phyloP scores from a whole-genome alignment of 2,888 invertebrate species.

The Lasioglossum malachurum region DNA sequence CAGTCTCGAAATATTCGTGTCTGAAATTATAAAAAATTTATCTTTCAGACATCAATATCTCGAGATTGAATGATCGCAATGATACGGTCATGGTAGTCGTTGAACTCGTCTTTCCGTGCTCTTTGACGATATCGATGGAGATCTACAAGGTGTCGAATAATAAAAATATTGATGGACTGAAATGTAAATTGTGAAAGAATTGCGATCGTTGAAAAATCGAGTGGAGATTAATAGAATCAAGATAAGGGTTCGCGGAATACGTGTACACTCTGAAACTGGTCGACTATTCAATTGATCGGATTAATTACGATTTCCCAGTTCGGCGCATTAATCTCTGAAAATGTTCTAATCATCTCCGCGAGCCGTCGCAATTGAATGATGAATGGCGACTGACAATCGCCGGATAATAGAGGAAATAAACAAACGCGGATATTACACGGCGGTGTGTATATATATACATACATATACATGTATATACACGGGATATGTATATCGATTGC shows the following conservation, averaged over 20 bases:
- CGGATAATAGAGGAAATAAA: constrained; percentile 34
- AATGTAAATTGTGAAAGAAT: neutral
- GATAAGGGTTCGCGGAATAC: no score
- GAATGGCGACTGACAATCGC: neutral
- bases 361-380: neutral
- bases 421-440: constrained; percentile 12
- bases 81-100: neutral
- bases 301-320: neutral
- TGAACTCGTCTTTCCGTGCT: neutral
- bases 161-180: neutral
- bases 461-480: neutral
- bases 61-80: no score
- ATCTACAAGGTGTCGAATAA: neutral
- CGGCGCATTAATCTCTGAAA: neutral
- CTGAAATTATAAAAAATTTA: neutral
- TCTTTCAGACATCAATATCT: neutral
- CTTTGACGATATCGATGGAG: neutral
- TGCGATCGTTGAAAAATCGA: neutral
- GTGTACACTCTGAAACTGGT: neutral
- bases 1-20: neutral
- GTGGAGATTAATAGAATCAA: neutral
- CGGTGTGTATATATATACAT: neutral
- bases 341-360: neutral
- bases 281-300: neutral
- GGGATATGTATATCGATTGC: constrained; percentile 17